A percentile compares a stretch with the other conserved stretches of the same genome.
These are phyloP conservation scores for Saxicola maurus DNA, from an alignment of 2,797 vertebrate genomes.

Conservation along the genomic window DNA sequence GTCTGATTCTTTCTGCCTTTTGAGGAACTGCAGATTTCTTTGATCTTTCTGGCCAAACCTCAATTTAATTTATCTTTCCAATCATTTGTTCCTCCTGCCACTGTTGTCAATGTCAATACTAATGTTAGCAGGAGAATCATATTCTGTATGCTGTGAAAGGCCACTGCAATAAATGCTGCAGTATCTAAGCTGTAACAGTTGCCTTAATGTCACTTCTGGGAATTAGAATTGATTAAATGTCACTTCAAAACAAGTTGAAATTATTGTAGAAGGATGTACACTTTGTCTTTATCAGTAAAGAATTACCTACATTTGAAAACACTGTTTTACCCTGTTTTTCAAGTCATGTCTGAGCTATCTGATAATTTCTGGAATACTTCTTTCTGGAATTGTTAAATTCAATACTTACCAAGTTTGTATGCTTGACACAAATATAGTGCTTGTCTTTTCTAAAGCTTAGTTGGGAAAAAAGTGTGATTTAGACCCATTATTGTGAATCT, in stretches of 20 bases:
- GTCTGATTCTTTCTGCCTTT: neutral
- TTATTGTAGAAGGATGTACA: neutral
- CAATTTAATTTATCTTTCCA: neutral
- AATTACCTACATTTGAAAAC: neutral
- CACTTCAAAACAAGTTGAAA: neutral
- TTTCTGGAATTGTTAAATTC: neutral
- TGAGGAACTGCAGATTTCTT: neutral
- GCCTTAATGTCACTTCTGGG: neutral
- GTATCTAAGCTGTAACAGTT: neutral
- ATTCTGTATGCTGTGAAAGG: neutral
- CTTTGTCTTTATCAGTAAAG: neutral
- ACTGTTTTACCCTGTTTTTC: neutral
- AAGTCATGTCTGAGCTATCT: neutral
- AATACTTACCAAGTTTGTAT: neutral
- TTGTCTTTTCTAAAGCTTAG: constrained; percentile 8
- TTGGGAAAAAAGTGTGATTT: constrained; percentile 42
- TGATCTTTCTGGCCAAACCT: neutral
- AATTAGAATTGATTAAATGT: neutral
- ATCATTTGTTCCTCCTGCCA: neutral
- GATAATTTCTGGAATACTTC: neutral
- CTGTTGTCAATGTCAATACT: neutral
- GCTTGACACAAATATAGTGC: neutral
- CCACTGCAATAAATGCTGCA: neutral
- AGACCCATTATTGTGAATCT: neutral
- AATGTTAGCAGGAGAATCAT: neutral